Conservation (phyloP, 2,888 invertebrate genomes). For the Tinea trinotella region DNA sequence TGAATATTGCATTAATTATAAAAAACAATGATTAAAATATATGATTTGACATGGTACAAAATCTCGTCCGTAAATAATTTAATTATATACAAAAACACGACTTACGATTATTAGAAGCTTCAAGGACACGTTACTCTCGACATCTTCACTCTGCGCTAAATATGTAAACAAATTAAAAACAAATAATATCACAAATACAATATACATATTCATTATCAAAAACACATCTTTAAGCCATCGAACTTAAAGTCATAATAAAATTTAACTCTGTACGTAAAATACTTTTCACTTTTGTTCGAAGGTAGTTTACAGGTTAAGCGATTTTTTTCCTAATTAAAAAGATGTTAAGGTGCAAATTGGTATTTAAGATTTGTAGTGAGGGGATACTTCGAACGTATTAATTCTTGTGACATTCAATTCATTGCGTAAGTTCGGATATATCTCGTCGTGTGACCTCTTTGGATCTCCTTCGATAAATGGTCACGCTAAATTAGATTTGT, state of each 20-base stretch:
- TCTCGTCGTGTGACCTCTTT: neutral
- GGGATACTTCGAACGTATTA: neutral
- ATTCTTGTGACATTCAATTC: neutral
- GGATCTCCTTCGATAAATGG: neutral
- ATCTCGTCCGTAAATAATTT: no score
- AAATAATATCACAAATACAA: neutral
- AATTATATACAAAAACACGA: no score
- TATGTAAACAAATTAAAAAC: neutral
- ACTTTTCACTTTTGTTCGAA: slow-evolving; percentile 10
- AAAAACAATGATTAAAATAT: no score
- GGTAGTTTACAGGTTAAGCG: neutral
- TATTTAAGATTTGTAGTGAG: neutral
- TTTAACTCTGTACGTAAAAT: neutral
- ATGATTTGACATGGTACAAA: no score
- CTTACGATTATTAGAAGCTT: neutral
- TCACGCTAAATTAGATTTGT: neutral
- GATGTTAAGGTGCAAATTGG: neutral
- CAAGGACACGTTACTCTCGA: neutral
- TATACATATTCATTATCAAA: neutral
- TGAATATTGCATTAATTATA: no score
- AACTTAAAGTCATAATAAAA: neutral
- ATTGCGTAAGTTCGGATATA: neutral
- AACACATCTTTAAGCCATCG: neutral
- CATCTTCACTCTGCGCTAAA: neutral
- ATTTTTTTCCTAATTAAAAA: neutral